Base-by-base conservation (phyloP, 1,140 invertebrate species). In the Aphaenogaster rudis region DNA sequence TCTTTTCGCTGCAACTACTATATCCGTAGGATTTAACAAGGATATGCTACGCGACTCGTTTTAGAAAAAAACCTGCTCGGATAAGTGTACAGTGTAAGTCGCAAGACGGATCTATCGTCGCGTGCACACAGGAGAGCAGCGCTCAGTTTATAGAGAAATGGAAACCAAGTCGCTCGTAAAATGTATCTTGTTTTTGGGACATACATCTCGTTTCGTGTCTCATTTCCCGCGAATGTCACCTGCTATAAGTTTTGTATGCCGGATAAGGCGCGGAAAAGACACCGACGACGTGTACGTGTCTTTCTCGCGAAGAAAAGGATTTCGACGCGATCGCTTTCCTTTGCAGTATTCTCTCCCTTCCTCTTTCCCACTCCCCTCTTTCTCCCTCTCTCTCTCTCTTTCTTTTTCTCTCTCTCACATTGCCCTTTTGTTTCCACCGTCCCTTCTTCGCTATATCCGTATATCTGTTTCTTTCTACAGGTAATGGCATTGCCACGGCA, bases 401-500 rank as follows among this genome's bases (percentile, higher is more conserved):
- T 28, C 59, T 21, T 15, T 33, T 11, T 5, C 36, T n/a, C 13
- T 61, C 9, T 36, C 28, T 42, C 28, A 9, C 39, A 39, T 39
- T 80, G 21, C 76, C 59, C 50, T 69, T 79, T 80, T 69, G n/a
- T 84, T 50, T 76, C 15, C 17, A 6, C 57, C 42, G 8, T 39
- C 28, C 69, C 28, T 42, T 11, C 45, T 59, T 76, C 61, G 54
- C 15, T 33, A 17, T 45, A 71, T 48, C 21, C 36, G 28, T 21
- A 39, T 36, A 45, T 21, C 28, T 78, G 33, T 66, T 84, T 74
- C 88, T 88, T 88, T 86, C 85, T 59, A 71, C 63, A 80, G 69
- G 57, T 90, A 90, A 91, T 90, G 72, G 84, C 84, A 91, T 92
- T 91, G 88, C 80, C 42, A 64, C 52, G 87, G 87, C 82, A 87